Evolutionary conservation across 2,888 invertebrate genomes (phyloP).

Genomic region (Standfussiana lucernea): DNA sequence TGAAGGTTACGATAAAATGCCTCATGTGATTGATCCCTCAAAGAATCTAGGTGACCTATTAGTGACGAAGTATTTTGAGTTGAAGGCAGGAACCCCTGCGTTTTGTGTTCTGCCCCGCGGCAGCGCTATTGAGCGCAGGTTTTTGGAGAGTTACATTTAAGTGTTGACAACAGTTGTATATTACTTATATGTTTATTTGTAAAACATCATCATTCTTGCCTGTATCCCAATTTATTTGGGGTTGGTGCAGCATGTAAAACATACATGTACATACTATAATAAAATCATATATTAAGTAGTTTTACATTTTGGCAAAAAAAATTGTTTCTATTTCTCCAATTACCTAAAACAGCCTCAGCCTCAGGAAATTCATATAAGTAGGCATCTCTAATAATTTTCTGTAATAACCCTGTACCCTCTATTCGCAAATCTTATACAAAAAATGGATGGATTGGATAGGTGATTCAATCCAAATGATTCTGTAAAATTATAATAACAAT

Average conservation of each 20-base stretch:
- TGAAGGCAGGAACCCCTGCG: slow-evolving; percentile 92
- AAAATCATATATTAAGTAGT: too few relatives aligned
- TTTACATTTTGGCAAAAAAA: slow-evolving; percentile 19
- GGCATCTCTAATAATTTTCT: too few relatives aligned
- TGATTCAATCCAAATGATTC: too few relatives aligned
- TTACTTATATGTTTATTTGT: slow-evolving; percentile 15
- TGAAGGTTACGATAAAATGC: slow-evolving; percentile 92
- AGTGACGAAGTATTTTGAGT: slow-evolving; percentile 90
- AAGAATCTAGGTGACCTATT: slow-evolving; percentile 91
- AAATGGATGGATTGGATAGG: too few relatives aligned
- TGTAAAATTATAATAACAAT: too few relatives aligned
- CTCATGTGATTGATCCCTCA: slow-evolving; percentile 90
- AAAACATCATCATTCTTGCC: too few relatives aligned
- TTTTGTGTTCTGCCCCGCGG: slow-evolving; percentile 91
- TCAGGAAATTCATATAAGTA: not conserved
- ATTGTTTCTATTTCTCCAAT: not conserved
- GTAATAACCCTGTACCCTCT: not conserved
- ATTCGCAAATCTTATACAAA: not conserved
- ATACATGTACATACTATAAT: not conserved
- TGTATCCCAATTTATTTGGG: too few relatives aligned
- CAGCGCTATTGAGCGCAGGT: slow-evolving; percentile 90
- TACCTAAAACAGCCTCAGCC: not conserved
- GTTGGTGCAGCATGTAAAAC: too few relatives aligned
- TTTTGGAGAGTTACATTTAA: slow-evolving; percentile 89
- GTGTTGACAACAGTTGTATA: not conserved